Conservation (phyloP, 1,140 invertebrate genomes). For the Campodea augens region DNA sequence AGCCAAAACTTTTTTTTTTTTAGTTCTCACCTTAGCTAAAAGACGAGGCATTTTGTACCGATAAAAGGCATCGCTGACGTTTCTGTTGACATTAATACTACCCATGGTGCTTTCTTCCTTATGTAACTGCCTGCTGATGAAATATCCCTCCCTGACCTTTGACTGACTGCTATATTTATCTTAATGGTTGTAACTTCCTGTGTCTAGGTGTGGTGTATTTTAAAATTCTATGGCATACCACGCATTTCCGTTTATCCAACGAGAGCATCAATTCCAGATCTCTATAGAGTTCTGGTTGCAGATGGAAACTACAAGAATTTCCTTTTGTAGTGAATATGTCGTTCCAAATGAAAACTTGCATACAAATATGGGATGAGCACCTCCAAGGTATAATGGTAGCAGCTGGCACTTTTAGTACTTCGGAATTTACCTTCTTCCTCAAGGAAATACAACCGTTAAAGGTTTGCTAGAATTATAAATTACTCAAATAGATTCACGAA, state of each 20-base stretch:
- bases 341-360: no score
- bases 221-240: constrained; percentile 52
- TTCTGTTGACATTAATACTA: constrained; percentile 88
- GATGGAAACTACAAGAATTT: constrained; percentile 16
- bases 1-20: no score
- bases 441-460: no score
- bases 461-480: no score
- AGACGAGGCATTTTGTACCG: constrained; percentile 99
- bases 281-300: constrained; percentile 15
- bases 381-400: no score
- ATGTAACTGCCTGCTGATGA: constrained; percentile 9
- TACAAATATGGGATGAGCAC: no score
- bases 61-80: constrained; percentile 95
- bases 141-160: background rate
- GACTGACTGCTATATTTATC: constrained; percentile 61
- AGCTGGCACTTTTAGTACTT: no score
- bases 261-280: no score
- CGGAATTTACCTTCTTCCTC: no score
- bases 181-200: constrained; percentile 81
- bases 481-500: no score
- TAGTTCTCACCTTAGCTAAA: constrained; percentile 93
- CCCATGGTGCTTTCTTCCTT: constrained; percentile 62
- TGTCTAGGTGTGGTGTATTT: constrained; percentile 89
- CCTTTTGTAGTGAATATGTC: no score
- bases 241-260: no score